A percentile compares a stretch with the other conserved stretches of the same genome.
phyloP scores from a whole-genome alignment of 2,888 invertebrate genomes.

The Cataglyphis altisquamis region DNA sequence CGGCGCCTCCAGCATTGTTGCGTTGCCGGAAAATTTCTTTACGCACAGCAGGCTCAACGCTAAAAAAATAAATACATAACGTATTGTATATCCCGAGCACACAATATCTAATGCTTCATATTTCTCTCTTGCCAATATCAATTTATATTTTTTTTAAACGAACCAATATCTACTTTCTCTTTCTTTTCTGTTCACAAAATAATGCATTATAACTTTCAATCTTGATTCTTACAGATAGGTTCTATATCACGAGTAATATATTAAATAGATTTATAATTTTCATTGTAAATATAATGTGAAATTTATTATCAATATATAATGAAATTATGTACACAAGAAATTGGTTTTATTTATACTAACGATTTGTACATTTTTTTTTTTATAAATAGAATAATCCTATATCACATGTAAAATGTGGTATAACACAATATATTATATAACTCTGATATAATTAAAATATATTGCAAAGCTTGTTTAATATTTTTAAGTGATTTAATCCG shows the following conservation, averaged over 20 bases:
- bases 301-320: not conserved
- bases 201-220: not conserved
- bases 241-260: not conserved
- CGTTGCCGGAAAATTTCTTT: slow-evolving; percentile 81
- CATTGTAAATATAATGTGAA: not conserved
- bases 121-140: too few relatives aligned
- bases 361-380: not conserved
- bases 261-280: not conserved
- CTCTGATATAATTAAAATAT: slow-evolving; percentile 47
- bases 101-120: not conserved
- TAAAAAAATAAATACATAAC: slow-evolving; percentile 63
- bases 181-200: not conserved
- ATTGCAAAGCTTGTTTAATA: slow-evolving; percentile 36
- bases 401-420: not conserved
- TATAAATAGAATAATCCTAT: not conserved
- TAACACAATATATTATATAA: not conserved
- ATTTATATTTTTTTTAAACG: too few relatives aligned
- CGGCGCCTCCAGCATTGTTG: slow-evolving; percentile 83
- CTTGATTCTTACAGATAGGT: not conserved
- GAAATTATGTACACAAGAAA: not conserved
- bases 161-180: too few relatives aligned
- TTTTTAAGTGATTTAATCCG: slow-evolving; percentile 39
- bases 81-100: not conserved
- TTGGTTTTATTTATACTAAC: not conserved
- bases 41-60: slow-evolving; percentile 85